Evolutionary conservation across 2,888 invertebrate species (phyloP), one percentile per base, ranked within the genome.

Genomic region (Amphimallon solstitiale): DNA sequence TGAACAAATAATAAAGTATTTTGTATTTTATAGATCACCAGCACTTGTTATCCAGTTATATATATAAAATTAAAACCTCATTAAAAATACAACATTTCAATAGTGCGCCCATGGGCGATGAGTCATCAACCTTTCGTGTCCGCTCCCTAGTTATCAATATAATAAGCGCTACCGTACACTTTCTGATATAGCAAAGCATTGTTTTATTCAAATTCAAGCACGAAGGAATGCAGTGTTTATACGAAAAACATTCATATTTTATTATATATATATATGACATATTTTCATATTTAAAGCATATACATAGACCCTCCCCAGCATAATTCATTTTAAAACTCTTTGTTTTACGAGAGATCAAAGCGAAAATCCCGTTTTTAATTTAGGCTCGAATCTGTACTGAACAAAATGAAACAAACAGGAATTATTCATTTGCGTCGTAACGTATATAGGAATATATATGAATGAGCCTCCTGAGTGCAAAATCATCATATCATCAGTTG

Each of bases 361-460:
- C 19, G 37, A 9, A 43, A 52, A 2, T 17, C 35, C 52, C 10
- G 7, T 52, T 52, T 52, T 35, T 17, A 52, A 17, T 52, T 52
- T 17, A 17, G 19, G 10, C 17, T 15, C 43, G 7, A 29, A 29
- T n/a, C 17, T 43, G 17, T 35, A 35, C 19, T 1, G 29, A 29
- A 29, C 29, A 29, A 29, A 29, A 9, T 29, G 52, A 52, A 52
- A 37, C 17, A 37, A 23, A 17, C 35, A 12, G n/a, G 52, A 52
- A 52, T 52, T 52, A 52, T 52, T 52, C 35, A 52, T 52, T 17
- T 52, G 37, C 15, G 15, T 52, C 35, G 35, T 35, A n/a, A n/a
- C n/a, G n/a, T n/a, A n/a, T n/a, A n/a, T n/a, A 52, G 29, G 29
- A 29, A 29, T 29, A 52, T 52, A 52, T 52, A 52, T 52, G 52